phyloP scores from a whole-genome alignment of 2,113 vertebrate genomes.

The Brienomyrus brachyistius region DNA sequence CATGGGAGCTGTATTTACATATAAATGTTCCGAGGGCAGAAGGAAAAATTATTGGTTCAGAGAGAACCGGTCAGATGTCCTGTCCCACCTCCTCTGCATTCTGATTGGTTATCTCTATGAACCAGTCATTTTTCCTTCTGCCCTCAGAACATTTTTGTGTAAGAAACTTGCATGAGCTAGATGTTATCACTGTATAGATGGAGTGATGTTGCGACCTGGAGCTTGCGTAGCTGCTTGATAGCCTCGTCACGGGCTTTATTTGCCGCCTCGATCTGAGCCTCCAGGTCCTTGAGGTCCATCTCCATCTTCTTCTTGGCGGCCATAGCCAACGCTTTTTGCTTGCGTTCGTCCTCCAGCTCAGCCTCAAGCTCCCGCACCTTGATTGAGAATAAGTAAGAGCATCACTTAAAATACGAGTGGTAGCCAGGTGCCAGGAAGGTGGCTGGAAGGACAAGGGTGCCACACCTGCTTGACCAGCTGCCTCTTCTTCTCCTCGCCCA shows the following conservation, averaged over 20 bases:
- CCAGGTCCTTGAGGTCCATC: constrained; percentile 90
- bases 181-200: background rate
- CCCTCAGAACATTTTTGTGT: too few species aligned
- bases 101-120: too few species aligned
- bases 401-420: background rate
- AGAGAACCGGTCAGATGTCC: too few species aligned
- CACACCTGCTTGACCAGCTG: constrained; percentile 85
- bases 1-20: background rate
- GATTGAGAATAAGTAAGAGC: background rate
- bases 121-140: too few species aligned
- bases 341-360: constrained; percentile 90
- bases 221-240: constrained; percentile 86
- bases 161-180: background rate
- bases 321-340: constrained; percentile 83
- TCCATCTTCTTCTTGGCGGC: constrained; percentile 94
- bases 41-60: too few species aligned
- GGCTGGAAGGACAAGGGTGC: background rate
- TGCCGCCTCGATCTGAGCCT: constrained; percentile 84
- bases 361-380: constrained; percentile 93
- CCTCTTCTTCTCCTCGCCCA: constrained; percentile 92
- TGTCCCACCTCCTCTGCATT: too few species aligned
- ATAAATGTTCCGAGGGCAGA: too few species aligned
- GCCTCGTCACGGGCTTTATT: constrained; percentile 92
- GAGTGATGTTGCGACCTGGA: constrained; percentile 69
- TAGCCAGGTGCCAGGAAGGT: background rate